Evolutionary conservation across 2,797 vertebrate species (phyloP).

Genomic region (Pipistrellus kuhlii): DNA sequence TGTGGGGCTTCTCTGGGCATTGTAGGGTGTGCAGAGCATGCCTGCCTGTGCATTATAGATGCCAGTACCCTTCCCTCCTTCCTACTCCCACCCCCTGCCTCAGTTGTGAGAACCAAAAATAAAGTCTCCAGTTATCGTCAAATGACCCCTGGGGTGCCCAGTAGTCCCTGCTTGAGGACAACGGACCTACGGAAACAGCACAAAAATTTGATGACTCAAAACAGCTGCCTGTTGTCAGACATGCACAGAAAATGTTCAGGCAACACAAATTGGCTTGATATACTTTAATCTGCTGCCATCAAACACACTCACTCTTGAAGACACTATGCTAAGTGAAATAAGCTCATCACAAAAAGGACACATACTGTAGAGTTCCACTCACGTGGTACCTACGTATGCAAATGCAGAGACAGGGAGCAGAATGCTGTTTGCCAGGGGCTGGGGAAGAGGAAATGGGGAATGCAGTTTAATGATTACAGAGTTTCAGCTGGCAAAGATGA

Average conservation of each 20-base stretch:
- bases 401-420: neutral
- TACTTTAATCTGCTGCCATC: neutral
- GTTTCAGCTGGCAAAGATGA: neutral
- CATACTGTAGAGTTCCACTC: neutral
- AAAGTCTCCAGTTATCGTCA: neutral
- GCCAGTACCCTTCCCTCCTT: neutral
- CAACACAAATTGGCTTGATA: neutral
- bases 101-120: neutral
- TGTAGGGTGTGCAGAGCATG: neutral
- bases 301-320: neutral
- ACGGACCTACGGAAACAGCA: neutral
- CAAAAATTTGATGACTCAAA: neutral
- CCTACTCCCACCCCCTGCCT: too few relatives aligned
- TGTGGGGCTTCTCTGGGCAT: neutral
- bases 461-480: neutral
- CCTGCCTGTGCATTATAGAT: neutral
- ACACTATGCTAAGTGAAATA: neutral
- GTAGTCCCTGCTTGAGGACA: neutral
- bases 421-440: neutral
- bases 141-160: neutral
- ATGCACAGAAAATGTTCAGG: neutral
- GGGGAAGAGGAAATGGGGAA: neutral
- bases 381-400: neutral
- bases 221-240: neutral
- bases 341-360: slow-evolving; percentile 26